phyloP scores from a whole-genome alignment of 2,797 vertebrate genomes.

The Antrozous pallidus region DNA sequence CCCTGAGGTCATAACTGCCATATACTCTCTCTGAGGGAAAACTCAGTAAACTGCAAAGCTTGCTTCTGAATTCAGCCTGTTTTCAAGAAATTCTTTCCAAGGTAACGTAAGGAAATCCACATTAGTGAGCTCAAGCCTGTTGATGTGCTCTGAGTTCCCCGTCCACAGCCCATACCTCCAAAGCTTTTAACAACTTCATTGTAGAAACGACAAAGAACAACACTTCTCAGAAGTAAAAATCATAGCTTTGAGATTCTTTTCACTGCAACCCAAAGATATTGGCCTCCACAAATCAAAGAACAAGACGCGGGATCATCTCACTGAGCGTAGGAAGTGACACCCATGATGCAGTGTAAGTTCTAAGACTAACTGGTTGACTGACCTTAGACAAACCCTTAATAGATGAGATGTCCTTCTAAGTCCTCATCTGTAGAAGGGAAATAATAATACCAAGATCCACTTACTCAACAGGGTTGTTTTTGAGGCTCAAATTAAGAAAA shows the following conservation, averaged over 20 bases:
- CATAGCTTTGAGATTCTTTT: constrained; percentile 23
- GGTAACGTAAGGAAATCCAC: not conserved
- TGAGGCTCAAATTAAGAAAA: constrained; percentile 40
- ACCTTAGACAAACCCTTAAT: constrained; percentile 21
- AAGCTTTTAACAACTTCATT: not conserved
- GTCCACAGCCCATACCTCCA: too few relatives aligned
- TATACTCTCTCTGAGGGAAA: not conserved
- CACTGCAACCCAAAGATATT: not conserved
- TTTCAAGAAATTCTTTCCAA: not conserved
- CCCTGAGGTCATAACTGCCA: not conserved
- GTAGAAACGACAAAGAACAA: not conserved
- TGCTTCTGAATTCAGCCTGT: not conserved
- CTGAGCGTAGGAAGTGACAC: not conserved
- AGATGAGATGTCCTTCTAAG: not conserved
- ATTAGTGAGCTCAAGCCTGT: not conserved
- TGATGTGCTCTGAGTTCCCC: not conserved
- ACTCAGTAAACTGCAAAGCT: not conserved
- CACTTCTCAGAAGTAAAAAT: constrained; percentile 15
- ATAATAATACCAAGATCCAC: constrained; percentile 8
- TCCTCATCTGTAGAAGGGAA: constrained; percentile 24
- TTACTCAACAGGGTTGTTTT: constrained; percentile 40
- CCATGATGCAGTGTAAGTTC: not conserved
- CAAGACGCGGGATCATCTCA: not conserved
- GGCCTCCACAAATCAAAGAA: not conserved
- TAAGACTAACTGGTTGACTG: not conserved